Conservation (phyloP, 2,888 invertebrate genomes). For the Dyspetes luteomarginatus region DNA sequence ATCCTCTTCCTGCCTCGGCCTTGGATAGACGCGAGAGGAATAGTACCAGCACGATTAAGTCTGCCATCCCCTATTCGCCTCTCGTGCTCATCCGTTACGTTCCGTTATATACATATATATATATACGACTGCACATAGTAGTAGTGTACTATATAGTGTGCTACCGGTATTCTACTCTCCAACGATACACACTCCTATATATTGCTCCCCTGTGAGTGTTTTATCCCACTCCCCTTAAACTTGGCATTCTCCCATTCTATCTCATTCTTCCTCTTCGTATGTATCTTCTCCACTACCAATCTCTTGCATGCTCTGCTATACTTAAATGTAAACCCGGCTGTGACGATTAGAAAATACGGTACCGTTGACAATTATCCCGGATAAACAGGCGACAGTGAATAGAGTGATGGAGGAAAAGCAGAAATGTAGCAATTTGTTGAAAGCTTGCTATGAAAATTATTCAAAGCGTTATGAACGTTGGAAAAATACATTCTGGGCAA, state of each 20-base stretch:
- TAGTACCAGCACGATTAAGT: slow-evolving; percentile 73
- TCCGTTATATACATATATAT: not conserved
- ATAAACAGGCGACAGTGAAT: not conserved
- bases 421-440: no score
- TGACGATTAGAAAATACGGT: slow-evolving; percentile 19
- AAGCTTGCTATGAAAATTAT: not conserved
- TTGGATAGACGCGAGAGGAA: slow-evolving; percentile 72
- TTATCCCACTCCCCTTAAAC: slow-evolving; percentile 1
- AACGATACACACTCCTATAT: slow-evolving; percentile 38
- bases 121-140: not conserved
- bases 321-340: slow-evolving; percentile 3
- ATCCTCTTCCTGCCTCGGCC: slow-evolving; percentile 27
- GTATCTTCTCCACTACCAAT: slow-evolving; percentile 8
- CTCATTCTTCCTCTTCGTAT: slow-evolving; percentile 32
- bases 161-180: slow-evolving; percentile 29
- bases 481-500: not conserved
- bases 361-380: slow-evolving; percentile 23
- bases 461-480: not conserved
- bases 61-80: slow-evolving; percentile 63
- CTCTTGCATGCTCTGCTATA: not conserved
- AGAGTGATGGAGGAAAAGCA: not conserved
- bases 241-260: slow-evolving; percentile 2
- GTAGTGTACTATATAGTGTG: slow-evolving; percentile 15
- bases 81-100: slow-evolving; percentile 53
- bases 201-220: slow-evolving; percentile 49